Base-by-base conservation (phyloP, 92 coral and sea anemone species). In the Palythoa caribaeorum region DNA sequence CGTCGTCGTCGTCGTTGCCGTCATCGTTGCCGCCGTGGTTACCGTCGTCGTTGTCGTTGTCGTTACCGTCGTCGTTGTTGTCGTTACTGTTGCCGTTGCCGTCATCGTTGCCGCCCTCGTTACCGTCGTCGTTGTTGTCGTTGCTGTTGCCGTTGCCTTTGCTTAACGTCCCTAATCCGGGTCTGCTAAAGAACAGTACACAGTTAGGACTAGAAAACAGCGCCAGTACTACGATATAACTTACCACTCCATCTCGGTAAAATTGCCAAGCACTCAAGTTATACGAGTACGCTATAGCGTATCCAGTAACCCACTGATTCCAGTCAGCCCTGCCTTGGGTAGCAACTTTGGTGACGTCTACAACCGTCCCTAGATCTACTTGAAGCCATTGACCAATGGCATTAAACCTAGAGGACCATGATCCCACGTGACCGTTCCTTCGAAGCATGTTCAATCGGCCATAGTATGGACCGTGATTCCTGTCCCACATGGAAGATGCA, bases 331-430 rank as follows among this genome's bases (percentile, higher is more conserved):
- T 51, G 9, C 81, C 81, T n/a, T 77, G 81, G n/a, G 81, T 77
- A 21, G 81, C 81, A 14, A 77, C n/a, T 14, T 77, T 77, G 38
- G 81, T 77, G 63, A 77, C 81, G 63, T 77, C 81, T 20, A 51
- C 81, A 50, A 77, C 38, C 63, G 81, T 77, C 6, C 80, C 80
- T 12, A 76, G 40, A 20, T 76, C 80, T 7, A 76, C 80, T 9
- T 76, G 80, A 12, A 76, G 59, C 80, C 80, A 76, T 35, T 76
- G 63, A 8, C 80, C 80, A 76, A 76, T 52, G 16, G 65, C 37
- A 76, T 76, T 76, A 10, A 20, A n/a, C 40, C 80, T 76, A 14
- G 80, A 50, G 62, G 80, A 76, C 80, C 80, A 76, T 38, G 80
- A 76, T 35, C 80, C 80, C 65, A 76, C 80, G 80, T 76, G 80